Base-by-base conservation (phyloP, 2,797 vertebrate genomes). In the Alca torda region DNA sequence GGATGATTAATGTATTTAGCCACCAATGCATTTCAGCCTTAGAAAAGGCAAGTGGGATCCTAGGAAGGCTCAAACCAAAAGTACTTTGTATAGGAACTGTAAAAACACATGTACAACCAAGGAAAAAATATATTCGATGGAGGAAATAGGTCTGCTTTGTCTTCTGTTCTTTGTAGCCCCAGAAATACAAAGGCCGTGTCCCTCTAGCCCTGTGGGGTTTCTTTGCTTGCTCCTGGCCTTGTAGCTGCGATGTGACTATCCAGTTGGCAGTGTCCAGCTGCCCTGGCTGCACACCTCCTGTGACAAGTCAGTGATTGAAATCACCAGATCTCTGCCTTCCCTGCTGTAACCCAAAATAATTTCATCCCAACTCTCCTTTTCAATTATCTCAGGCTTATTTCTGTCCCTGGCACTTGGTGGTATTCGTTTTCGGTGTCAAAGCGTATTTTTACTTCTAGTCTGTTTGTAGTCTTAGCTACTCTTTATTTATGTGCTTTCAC, bases 321-420 rank as follows among this genome's bases (percentile, higher is more conserved):
- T 93, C 78, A 92, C 68, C 88, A 92, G 43, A 89, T 94, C 59
- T 96, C 61, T 79, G 82, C 77, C 87, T 94, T 88, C 80, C 72
- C 57, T 90, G 73, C 85, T 90, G 79, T 69, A 95, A 74, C 89
- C 80, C 80, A 86, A 90, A 95, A 91, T 94, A 94, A 84, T 93
- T 86, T 67, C 77, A 91, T 16, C 54, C 30, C 77, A 88, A 8
- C 69, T 87, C 93, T 96, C 46, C 90, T 91, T 96, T 96, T 95
- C 94, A 97, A 95, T 97, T 97, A 97, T 94, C 91, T 86, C 85
- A 56, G 70, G 39, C 84, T 93, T 67, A 24, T 94, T 95, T 79
- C 89, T 97, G 9, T 81, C 83, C 63, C 77, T 91, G 70, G 89
- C 85, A 76, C 43, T 95, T 65, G 63, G 89, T 93, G 93, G 96